Evolutionary conservation across 2,797 vertebrate genomes (phyloP), one percentile per base, ranked within the genome.

Genomic region (Tinamus major): DNA sequence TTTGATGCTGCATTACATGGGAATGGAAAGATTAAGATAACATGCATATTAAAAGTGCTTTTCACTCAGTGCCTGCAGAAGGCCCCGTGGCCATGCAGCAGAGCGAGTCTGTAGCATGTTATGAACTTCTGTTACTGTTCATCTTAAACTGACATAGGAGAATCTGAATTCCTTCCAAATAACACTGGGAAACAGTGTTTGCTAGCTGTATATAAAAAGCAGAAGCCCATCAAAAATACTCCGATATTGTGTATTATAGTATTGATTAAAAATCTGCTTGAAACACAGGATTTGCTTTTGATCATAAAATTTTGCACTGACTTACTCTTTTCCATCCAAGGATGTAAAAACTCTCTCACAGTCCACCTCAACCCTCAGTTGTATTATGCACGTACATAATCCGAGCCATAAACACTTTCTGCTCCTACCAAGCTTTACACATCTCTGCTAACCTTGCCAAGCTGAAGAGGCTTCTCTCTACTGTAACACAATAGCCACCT

Each of bases 21-120:
- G 55, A 89, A 97, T 89, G 89, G 95, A 96, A 95, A 90, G 91
- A 79, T 83, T 55, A 81, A 79, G 91, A 75, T 83, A 71, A 91
- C 77, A 86, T 65, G 78, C 56, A 92, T 95, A 84, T 95, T 94
- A 86, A 92, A 96, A 69, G 31, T 51, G 74, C 59, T 91, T 94
- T 95, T 85, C 63, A 59, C 85, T 79, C 49, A 63, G 79, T 95
- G 89, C 77, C 86, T 87, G 77, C 80, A 90, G 83, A 93, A 95
- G 71, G 70, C 68, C 81, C 90, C 37, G 18, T 58, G 79, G 89
- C 80, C 86, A 74, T 71, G 46, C 44, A 94, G 81, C 74, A 49
- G 61, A 88, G 19, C 23, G 42, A 92, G 94, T 79, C 79, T 0
- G 1, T 20, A 62, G 70, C 0, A 0, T 77, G 71, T 55, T 95